Base-by-base conservation (phyloP, 2,888 invertebrate species). In the Pristionchus mayeri region DNA sequence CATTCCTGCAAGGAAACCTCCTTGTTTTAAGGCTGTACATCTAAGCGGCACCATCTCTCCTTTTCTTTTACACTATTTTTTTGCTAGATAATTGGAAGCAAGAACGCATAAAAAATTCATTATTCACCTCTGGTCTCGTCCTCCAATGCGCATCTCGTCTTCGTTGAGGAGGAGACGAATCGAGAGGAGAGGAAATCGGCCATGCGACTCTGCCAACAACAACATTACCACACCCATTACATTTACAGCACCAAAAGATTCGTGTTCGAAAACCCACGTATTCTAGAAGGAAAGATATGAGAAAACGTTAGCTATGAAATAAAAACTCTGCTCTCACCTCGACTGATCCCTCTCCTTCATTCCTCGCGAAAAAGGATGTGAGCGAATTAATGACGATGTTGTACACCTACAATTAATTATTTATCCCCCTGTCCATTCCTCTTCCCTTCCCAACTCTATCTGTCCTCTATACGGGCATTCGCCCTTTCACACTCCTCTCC, bases 311-410 rank as follows among this genome's bases (percentile, higher is more conserved):
- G 18, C 4, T n/a, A 30, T 6, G 30, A 34, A 63, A 63, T n/a
- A 24, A 30, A 63, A 30, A 18, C n/a, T n/a, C n/a, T n/a, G n/a
- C n/a, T n/a, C 63, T 30, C 34, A 67, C 67, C 67, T 67, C 67
- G 18, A 67, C n/a, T 1, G 37, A 4, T 67, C 67, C 67, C 21
- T 37, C 37, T 67, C 67, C 67, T 67, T 27, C 67, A 37, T 67
- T 37, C 67, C n/a, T 67, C 37, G 34, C 37, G 27, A 30, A 67
- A 37, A 18, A 67, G 3, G 13, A 21, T 9, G 18, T 37, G 37
- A 67, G 67, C 37, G 67, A 67, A 37, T 67, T 67, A 21, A 67
- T 34, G 21, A 67, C 67, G 37, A 67, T 67, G n/a, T 37, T 67
- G 67, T 67, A 67, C 13, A 67, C 37, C 67, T 67, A 18, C 37